Evolutionary conservation across 2,797 vertebrate species (phyloP).

Genomic region (Telmatherina bonti): DNA sequence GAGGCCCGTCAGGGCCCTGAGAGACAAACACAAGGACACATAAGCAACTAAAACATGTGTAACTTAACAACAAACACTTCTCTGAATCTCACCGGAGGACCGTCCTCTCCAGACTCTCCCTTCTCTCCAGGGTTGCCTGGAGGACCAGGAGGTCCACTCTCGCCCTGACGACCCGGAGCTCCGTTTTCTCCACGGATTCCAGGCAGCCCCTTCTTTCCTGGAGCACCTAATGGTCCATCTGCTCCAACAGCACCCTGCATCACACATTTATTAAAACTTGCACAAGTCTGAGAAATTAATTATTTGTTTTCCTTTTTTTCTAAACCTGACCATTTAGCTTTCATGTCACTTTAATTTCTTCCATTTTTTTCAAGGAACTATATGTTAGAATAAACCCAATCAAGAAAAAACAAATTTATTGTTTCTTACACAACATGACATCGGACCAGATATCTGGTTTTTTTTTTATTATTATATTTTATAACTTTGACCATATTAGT

Average conservation of each 20-base stretch:
- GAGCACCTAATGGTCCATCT: constrained; percentile 87
- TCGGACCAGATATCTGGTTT: not conserved
- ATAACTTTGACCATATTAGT: not conserved
- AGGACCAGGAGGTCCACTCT: constrained; percentile 87
- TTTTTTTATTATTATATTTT: not conserved
- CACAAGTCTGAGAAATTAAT: not conserved
- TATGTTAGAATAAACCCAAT: not conserved
- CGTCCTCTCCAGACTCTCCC: constrained; percentile 94
- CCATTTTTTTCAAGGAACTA: not conserved
- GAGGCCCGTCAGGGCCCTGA: constrained; percentile 90
- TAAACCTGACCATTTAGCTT: not conserved
- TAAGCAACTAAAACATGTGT: not conserved
- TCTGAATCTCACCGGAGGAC: constrained; percentile 83
- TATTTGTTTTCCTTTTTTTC: too few species aligned
- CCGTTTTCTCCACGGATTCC: constrained; percentile 92
- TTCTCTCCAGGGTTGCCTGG: constrained; percentile 92
- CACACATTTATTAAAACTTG: constrained; percentile 1
- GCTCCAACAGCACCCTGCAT: constrained; percentile 90
- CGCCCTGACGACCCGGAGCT: constrained; percentile 87
- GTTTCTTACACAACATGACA: not conserved
- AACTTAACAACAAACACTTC: not conserved
- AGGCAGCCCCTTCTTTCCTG: constrained; percentile 91
- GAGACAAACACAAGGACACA: constrained; percentile 23
- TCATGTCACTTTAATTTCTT: not conserved
- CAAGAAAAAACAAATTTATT: not conserved